These are phyloP conservation scores for Euclidia mi DNA, from an alignment of 2,888 invertebrate genomes.

Conservation along the genomic window DNA sequence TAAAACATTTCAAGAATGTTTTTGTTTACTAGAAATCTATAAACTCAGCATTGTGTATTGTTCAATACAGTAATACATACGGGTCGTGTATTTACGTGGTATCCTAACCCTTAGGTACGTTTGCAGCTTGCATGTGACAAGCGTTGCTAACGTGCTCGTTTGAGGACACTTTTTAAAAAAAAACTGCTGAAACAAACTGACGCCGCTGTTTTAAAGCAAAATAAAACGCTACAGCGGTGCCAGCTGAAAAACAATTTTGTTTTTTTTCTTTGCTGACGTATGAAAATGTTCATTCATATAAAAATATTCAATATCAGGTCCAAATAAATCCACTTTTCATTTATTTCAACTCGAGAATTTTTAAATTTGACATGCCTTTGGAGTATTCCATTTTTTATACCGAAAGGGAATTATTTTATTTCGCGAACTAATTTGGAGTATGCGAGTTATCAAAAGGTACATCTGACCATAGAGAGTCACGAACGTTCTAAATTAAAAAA, in stretches of 20 bases:
- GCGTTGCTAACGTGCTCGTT: slow-evolving; percentile 45
- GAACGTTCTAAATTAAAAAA: slow-evolving; percentile 61
- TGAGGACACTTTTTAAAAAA: slow-evolving; percentile 55
- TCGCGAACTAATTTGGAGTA: slow-evolving; percentile 44
- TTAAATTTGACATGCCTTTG: slow-evolving; percentile 26
- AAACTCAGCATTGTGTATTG: background rate
- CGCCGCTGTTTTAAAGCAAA: slow-evolving; percentile 58
- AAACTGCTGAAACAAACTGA: slow-evolving; percentile 60
- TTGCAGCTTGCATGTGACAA: slow-evolving; percentile 59
- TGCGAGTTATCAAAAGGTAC: slow-evolving; percentile 48
- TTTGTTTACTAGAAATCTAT: background rate
- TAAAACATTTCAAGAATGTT: background rate
- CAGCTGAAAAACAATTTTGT: slow-evolving; percentile 33
- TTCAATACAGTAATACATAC: slow-evolving; percentile 8
- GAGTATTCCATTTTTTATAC: slow-evolving; percentile 31
- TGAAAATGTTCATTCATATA: background rate
- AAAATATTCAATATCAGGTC: background rate
- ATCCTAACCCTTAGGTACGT: slow-evolving; percentile 34
- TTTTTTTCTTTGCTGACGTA: slow-evolving; percentile 26
- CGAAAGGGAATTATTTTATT: slow-evolving; percentile 32
- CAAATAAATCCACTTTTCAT: background rate
- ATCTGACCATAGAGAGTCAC: slow-evolving; percentile 52
- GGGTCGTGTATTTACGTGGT: slow-evolving; percentile 25
- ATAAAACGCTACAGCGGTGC: slow-evolving; percentile 48
- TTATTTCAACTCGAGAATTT: slow-evolving; percentile 32